These are phyloP conservation scores for Xyliphius kryptos DNA, from an alignment of 2,113 vertebrate species.

Conservation along the genomic window DNA sequence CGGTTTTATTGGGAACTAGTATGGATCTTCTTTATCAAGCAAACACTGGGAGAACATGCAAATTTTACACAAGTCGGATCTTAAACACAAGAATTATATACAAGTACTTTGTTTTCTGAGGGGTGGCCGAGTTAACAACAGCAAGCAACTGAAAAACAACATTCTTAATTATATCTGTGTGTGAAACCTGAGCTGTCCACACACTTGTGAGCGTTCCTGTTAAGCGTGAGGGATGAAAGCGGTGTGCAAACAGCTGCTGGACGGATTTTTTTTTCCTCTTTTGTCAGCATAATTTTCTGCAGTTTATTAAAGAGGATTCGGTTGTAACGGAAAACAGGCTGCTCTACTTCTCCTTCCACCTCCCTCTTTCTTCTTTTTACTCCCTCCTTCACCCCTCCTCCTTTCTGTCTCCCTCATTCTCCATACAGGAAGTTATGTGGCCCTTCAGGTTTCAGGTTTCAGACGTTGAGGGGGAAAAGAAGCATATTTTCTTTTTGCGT, in stretches of 20 bases:
- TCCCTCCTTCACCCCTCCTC: conserved; percentile 5
- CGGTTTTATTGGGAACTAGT: no score
- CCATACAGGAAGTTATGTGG: conserved; percentile 57
- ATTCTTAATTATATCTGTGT: background rate
- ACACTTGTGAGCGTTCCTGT: background rate
- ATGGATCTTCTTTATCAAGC: no score
- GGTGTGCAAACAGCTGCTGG: conserved; percentile 55
- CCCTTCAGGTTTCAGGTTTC: conserved; percentile 68
- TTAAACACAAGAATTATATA: no score
- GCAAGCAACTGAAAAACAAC: background rate
- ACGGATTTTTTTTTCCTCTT: conserved; percentile 55
- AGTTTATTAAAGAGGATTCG: conserved; percentile 63
- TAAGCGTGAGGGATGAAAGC: conserved; percentile 18
- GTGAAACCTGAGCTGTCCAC: no score
- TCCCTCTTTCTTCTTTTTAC: conserved; percentile 13
- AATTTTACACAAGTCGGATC: no score
- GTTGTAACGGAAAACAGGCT: conserved; percentile 68
- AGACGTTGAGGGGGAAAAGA: conserved; percentile 53
- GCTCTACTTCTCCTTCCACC: conserved; percentile 31
- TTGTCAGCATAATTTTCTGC: conserved; percentile 66
- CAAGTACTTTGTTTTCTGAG: no score
- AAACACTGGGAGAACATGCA: no score
- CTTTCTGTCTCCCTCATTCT: conserved; percentile 41
- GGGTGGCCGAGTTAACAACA: no score
- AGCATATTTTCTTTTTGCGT: conserved; percentile 2